phyloP scores from a whole-genome alignment of 2,113 vertebrate genomes.

The Phrynocephalus versicolor region DNA sequence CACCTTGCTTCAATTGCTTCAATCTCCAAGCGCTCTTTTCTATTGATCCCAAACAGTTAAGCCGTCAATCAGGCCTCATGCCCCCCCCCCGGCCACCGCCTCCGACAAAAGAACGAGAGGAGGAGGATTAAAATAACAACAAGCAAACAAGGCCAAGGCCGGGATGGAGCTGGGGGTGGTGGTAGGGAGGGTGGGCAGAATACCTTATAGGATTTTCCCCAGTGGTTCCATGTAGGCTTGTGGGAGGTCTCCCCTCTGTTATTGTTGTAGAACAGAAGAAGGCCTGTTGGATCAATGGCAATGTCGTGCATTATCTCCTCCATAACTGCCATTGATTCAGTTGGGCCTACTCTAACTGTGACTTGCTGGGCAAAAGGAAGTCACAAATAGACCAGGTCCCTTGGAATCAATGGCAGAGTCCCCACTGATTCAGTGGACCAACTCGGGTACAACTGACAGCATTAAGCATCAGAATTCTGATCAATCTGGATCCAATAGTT shows the following conservation, averaged over 20 bases:
- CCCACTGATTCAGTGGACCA: too few species aligned
- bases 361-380: too few species aligned
- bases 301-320: too few species aligned
- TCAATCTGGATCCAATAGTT: too few species aligned
- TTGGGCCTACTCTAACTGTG: too few species aligned
- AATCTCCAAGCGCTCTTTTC: slow-evolving; percentile 70
- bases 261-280: background rate
- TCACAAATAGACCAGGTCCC: too few species aligned
- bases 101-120: slow-evolving; percentile 17
- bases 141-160: slow-evolving; percentile 62
- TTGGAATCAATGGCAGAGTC: too few species aligned
- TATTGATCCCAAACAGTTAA: slow-evolving; percentile 75
- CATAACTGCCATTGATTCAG: too few species aligned
- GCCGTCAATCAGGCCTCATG: slow-evolving; percentile 74
- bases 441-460: too few species aligned
- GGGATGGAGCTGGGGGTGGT: background rate
- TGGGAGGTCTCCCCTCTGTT: background rate
- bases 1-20: slow-evolving; percentile 77
- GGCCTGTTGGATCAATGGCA: too few species aligned
- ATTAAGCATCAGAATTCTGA: too few species aligned
- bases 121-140: slow-evolving; percentile 80
- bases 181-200: background rate
- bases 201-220: background rate
- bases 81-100: slow-evolving; percentile 56
- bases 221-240: background rate